Conservation (phyloP, 2,888 invertebrate species). For the Laspeyria flexula region DNA sequence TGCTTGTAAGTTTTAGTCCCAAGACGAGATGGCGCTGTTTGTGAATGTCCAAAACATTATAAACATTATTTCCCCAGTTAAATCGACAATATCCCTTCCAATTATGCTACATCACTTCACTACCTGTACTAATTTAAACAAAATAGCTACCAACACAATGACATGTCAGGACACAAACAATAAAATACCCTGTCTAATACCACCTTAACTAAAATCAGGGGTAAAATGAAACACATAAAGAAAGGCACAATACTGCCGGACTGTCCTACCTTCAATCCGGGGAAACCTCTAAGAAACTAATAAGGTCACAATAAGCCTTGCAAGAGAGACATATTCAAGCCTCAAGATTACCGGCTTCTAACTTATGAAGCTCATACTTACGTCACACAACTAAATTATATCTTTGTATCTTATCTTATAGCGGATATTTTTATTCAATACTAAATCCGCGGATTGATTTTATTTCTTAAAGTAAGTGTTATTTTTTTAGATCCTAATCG, state of each 20-base stretch:
- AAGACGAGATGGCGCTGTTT: no score
- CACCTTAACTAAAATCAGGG: constrained; percentile 14
- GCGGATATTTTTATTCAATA: neutral
- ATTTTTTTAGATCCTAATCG: no score
- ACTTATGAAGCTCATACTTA: constrained; percentile 26
- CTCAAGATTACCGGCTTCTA: constrained; percentile 18
- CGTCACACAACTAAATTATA: constrained; percentile 22
- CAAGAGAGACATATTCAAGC: constrained; percentile 25
- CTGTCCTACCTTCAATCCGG: constrained; percentile 26
- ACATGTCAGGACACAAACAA: neutral
- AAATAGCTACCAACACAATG: neutral
- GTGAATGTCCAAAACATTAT: no score
- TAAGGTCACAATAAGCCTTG: constrained; percentile 37
- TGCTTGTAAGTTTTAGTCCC: no score
- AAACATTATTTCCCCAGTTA: no score
- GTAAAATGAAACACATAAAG: constrained; percentile 44
- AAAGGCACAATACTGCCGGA: constrained; percentile 28
- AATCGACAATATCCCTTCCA: neutral
- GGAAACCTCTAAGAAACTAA: constrained; percentile 24
- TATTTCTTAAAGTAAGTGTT: neutral
- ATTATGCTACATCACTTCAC: neutral
- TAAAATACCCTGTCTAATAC: constrained; percentile 8
- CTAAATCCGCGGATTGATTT: neutral
- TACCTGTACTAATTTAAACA: neutral
- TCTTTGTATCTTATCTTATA: neutral